Conservation (phyloP, 2,888 invertebrate genomes). For the Orchesellides sinensis region DNA sequence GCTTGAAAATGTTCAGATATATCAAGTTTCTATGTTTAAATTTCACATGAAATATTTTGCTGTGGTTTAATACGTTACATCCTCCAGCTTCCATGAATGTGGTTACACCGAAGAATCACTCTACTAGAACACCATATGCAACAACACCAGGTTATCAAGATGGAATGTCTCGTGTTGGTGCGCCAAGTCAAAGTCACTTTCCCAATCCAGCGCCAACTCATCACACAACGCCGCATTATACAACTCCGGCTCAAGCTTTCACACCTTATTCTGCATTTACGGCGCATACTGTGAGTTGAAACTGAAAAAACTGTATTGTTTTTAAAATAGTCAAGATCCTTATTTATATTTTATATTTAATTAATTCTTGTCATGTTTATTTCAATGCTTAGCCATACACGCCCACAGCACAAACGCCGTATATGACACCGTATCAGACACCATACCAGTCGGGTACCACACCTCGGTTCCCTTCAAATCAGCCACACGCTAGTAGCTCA, state of each 20-base stretch:
- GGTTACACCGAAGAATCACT: constrained; percentile 67
- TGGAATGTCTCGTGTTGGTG: constrained; percentile 70
- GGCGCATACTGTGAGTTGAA: constrained; percentile 71
- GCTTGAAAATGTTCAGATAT: too few species aligned
- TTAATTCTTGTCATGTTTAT: too few species aligned
- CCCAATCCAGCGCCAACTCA: constrained; percentile 61
- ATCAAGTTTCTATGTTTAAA: too few species aligned
- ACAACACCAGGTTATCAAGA: constrained; percentile 68
- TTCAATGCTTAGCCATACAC: constrained; percentile 88
- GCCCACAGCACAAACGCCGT: constrained; percentile 94
- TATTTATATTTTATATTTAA: not conserved
- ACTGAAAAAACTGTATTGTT: too few species aligned
- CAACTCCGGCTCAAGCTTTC: constrained; percentile 73
- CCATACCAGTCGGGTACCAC: constrained; percentile 82
- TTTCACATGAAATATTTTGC: too few species aligned
- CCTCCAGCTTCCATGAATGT: constrained; percentile 28
- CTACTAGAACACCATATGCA: constrained; percentile 71
- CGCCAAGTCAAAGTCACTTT: constrained; percentile 69
- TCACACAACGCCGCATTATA: constrained; percentile 72
- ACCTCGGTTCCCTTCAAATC: constrained; percentile 82
- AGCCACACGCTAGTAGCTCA: constrained; percentile 73
- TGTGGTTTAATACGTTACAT: too few species aligned
- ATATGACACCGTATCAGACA: constrained; percentile 93
- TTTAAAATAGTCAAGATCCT: not conserved
- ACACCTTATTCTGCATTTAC: constrained; percentile 74